Base-by-base conservation (phyloP, 2,888 invertebrate species). In the Drosophila tripunctata region DNA sequence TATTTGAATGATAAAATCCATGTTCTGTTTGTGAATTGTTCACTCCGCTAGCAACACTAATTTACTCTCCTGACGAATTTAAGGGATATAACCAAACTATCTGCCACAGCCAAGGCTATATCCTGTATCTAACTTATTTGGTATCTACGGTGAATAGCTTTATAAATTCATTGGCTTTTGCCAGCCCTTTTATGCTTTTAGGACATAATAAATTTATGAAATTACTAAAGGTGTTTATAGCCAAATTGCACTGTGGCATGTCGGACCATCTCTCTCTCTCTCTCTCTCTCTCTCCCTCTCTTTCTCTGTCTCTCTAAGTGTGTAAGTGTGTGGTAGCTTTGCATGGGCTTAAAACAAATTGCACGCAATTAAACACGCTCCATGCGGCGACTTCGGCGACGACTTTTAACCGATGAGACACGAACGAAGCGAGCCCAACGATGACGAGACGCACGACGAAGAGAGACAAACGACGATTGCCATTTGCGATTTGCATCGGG, bases 331-430 rank as follows among this genome's bases (percentile, higher is more conserved):
- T 44, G 77, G 83, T 80, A 80, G 79, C 77, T 80, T 55, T 71
- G 67, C 48, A 69, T 55, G 72, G 72, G 68, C 73, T 69, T 68
- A 75, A 75, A 85, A 82, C 79, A 81, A 81, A 85, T 78, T 85
- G 85, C 74, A 78, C 66, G 79, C 85, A 81, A 81, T 81, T 81
- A 85, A 81, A 85, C 85, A 81, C 80, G 80, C 80, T 81, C 61
- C 74, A 73, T 47, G 63, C 74, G 65, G 64, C 63, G 54, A 55
- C 57, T 64, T 43, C 57, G 41, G 17, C 48, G 36, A 36, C 48
- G 17, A 48, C 33, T 33, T n/a, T 15, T 22, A 48, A 15, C 22
- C 14, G 45, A 10, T 27, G 27, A 27, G 12, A 47, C 36, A 33
- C 64, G 31, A 33, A 31, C 65, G 35, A 27, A 35, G 41, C 2